Percentiles rank a stretch among this genome's conserved stretches.
Evolutionary conservation across 2,888 invertebrate genomes (phyloP).

Genomic region (Cheilosia pagana): DNA sequence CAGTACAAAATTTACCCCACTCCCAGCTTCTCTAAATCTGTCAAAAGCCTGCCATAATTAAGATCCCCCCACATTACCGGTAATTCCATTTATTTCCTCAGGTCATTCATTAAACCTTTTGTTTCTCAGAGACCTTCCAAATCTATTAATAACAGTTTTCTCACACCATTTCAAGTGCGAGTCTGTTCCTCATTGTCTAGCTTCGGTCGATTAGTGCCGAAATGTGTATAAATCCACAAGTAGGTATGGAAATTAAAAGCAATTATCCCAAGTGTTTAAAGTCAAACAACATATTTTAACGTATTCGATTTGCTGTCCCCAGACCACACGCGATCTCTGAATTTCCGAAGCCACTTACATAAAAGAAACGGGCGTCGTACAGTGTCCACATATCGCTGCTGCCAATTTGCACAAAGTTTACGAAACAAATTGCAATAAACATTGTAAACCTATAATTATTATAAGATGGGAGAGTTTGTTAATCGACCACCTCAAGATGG

Average conservation of each 20-base stretch:
- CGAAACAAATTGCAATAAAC: conserved; percentile 19
- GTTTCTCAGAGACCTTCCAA: background rate
- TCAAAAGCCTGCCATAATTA: too few relatives aligned
- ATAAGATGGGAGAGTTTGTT: conserved; percentile 9
- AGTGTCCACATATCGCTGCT: background rate
- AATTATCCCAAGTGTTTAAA: conserved; percentile 20
- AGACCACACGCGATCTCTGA: too few relatives aligned
- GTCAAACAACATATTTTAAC: background rate
- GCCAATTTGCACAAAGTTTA: conserved; percentile 2
- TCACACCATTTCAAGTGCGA: conserved; percentile 12
- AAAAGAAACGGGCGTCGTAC: background rate
- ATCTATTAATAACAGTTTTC: background rate
- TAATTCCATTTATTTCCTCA: too few relatives aligned
- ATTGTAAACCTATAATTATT: conserved; percentile 16
- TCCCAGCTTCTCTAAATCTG: background rate
- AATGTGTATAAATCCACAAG: background rate
- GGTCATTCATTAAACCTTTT: too few relatives aligned
- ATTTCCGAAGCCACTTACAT: background rate
- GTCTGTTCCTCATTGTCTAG: background rate
- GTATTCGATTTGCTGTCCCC: background rate
- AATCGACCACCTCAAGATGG: conserved; percentile 13
- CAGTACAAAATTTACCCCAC: too few relatives aligned
- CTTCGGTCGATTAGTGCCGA: background rate
- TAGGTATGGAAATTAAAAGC: conserved; percentile 1
- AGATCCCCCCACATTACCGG: too few relatives aligned